Evolutionary conservation across 2,888 invertebrate species (phyloP).

Genomic region (Hypolimnas misippus): DNA sequence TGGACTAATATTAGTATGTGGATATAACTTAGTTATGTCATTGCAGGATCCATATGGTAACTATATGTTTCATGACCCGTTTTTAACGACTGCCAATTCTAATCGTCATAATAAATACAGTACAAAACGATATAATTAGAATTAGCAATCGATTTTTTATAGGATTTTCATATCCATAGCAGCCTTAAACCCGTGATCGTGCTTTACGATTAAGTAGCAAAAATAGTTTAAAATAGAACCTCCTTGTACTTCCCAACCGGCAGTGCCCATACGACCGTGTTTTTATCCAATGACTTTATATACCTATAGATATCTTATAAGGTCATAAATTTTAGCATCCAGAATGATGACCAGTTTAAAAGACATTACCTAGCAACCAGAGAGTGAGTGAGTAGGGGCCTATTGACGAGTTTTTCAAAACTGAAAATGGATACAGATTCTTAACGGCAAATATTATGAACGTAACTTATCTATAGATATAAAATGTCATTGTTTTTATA

Average conservation of each 20-base stretch:
- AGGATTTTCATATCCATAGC: conserved; percentile 48
- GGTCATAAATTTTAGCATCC: too few relatives aligned
- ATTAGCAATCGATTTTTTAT: conserved; percentile 53
- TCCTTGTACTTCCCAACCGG: conserved; percentile 67
- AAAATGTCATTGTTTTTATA: conserved; percentile 75
- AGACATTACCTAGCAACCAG: too few relatives aligned
- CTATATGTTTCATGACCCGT: conserved; percentile 80
- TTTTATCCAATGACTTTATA: too few relatives aligned
- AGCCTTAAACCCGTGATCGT: conserved; percentile 65
- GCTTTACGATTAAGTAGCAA: conserved; percentile 68
- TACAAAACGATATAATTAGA: conserved; percentile 43
- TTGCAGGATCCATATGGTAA: conserved; percentile 78
- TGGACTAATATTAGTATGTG: conserved; percentile 29
- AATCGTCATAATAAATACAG: conserved; percentile 28
- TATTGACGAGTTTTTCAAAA: too few relatives aligned
- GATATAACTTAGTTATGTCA: conserved; percentile 35
- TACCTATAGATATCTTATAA: too few relatives aligned
- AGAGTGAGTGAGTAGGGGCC: too few relatives aligned
- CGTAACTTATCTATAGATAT: too few relatives aligned
- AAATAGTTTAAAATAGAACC: conserved; percentile 54
- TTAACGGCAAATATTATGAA: too few relatives aligned
- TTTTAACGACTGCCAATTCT: conserved; percentile 61
- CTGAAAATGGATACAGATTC: too few relatives aligned
- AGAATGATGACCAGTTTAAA: too few relatives aligned
- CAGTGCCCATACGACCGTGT: conserved; percentile 58